Percentiles rank a stretch among this genome's conserved stretches.
phyloP scores from a whole-genome alignment of 2,113 vertebrate species.

The Tachycineta bicolor region DNA sequence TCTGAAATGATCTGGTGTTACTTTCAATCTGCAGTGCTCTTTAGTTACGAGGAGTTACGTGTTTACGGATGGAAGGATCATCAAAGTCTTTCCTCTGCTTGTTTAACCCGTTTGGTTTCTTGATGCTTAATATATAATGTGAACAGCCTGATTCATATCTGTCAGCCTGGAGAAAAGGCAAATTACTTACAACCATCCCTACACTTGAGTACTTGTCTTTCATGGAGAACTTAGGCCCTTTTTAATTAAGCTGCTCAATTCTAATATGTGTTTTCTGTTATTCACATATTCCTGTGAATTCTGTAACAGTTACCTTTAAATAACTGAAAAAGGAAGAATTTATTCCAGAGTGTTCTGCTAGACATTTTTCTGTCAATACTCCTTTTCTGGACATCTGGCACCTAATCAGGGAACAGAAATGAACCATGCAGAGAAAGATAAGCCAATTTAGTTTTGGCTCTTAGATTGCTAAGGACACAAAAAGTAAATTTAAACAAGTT shows the following conservation, averaged over 20 bases:
- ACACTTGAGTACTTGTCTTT: neutral
- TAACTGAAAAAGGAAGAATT: neutral
- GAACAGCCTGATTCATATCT: neutral
- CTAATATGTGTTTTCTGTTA: neutral
- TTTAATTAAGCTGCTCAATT: neutral
- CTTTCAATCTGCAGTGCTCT: neutral
- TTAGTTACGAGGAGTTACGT: neutral
- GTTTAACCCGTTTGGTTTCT: neutral
- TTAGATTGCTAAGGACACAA: neutral
- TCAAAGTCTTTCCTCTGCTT: neutral
- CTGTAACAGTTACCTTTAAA: neutral
- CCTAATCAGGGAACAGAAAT: neutral
- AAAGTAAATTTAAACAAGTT: neutral
- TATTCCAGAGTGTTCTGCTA: neutral
- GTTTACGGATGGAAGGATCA: conserved; percentile 2
- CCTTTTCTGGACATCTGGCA: neutral
- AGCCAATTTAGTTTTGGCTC: neutral
- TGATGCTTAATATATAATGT: neutral
- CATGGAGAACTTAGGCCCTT: neutral
- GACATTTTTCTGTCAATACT: neutral
- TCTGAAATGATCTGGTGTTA: neutral
- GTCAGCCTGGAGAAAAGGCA: neutral
- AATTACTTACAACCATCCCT: neutral
- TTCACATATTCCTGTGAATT: neutral
- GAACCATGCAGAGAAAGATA: neutral